Percentiles rank a stretch among this genome's conserved stretches.
These are phyloP conservation scores for Salpingus planirostris DNA, from an alignment of 2,888 invertebrate genomes.

Conservation along the genomic window DNA sequence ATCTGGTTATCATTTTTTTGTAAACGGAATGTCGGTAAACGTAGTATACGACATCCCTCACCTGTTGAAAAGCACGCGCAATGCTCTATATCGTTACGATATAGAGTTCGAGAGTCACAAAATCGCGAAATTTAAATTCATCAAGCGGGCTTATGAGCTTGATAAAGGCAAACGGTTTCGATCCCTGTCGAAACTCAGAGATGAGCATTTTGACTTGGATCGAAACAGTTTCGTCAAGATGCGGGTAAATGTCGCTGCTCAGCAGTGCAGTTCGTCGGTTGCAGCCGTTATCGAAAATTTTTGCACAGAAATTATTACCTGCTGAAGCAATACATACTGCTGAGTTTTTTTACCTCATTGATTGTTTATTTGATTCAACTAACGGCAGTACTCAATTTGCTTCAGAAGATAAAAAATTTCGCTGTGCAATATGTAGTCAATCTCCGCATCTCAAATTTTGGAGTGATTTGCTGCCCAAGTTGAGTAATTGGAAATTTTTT, in stretches of 20 bases:
- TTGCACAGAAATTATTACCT: neutral
- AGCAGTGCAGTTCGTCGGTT: conserved; percentile 1
- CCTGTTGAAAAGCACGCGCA: conserved; percentile 3
- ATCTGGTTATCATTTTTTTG: conserved; percentile 1
- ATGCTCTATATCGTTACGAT: neutral
- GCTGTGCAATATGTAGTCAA: neutral
- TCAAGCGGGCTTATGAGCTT: conserved; percentile 1
- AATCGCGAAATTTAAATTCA: conserved; percentile 4
- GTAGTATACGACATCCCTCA: conserved; percentile 1
- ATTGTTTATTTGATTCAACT: conserved; percentile 2
- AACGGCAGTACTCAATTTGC: neutral
- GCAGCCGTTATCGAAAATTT: conserved; percentile 1
- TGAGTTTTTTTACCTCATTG: conserved; percentile 1
- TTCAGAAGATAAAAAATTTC: conserved; percentile 1
- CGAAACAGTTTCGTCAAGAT: conserved; percentile 2
- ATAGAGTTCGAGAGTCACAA: conserved; percentile 3
- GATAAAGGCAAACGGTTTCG: conserved; percentile 3
- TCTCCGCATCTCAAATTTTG: conserved; percentile 3
- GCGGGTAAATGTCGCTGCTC: conserved; percentile 2
- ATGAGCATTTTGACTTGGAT: conserved; percentile 1
- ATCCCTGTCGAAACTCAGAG: conserved; percentile 2
- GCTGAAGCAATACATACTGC: conserved; percentile 3
- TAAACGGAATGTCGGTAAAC: conserved; percentile 1
- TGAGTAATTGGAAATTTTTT: conserved; percentile 2
- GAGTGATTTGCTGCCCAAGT: neutral